A percentile compares a stretch with the other conserved stretches of the same genome.
phyloP scores from a whole-genome alignment of 2,113 vertebrate species.

The Urocynchramus pylzowi region DNA sequence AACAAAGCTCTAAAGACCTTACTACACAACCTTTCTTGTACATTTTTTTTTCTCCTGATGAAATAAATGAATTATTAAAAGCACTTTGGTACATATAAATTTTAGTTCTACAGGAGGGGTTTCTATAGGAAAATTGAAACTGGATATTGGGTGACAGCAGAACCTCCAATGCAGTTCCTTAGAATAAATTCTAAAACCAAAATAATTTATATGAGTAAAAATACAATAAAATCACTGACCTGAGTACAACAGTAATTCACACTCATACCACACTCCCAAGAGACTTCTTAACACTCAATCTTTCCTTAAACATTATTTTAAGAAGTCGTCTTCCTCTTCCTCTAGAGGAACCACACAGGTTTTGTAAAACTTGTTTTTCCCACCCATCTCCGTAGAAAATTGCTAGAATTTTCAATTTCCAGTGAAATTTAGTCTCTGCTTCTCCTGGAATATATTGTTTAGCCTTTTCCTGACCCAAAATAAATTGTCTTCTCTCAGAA shows the following conservation, averaged over 20 bases:
- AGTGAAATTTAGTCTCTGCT: not conserved
- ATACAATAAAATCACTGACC: not conserved
- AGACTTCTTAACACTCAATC: not conserved
- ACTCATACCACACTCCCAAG: not conserved
- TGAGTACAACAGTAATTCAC: not conserved
- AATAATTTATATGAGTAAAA: not conserved
- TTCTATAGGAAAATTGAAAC: not conserved
- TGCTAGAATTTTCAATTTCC: not conserved
- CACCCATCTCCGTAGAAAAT: not conserved
- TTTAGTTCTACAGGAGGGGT: not conserved
- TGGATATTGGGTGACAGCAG: not conserved
- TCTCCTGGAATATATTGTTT: not conserved
- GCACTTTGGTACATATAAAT: rapidly evolving
- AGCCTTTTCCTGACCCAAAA: constrained; percentile 1
- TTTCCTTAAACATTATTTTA: not conserved
- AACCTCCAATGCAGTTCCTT: not conserved
- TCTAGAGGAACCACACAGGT: not conserved
- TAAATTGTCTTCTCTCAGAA: not conserved
- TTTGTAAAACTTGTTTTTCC: not conserved
- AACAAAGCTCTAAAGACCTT: not conserved
- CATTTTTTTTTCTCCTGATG: rapidly evolving
- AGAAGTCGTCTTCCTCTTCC: not conserved
- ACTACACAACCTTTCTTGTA: not conserved
- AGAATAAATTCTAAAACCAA: not conserved
- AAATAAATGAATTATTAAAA: not conserved